These are phyloP conservation scores for Edolisoma coerulescens DNA, from an alignment of 2,113 vertebrate genomes.

Conservation along the genomic window DNA sequence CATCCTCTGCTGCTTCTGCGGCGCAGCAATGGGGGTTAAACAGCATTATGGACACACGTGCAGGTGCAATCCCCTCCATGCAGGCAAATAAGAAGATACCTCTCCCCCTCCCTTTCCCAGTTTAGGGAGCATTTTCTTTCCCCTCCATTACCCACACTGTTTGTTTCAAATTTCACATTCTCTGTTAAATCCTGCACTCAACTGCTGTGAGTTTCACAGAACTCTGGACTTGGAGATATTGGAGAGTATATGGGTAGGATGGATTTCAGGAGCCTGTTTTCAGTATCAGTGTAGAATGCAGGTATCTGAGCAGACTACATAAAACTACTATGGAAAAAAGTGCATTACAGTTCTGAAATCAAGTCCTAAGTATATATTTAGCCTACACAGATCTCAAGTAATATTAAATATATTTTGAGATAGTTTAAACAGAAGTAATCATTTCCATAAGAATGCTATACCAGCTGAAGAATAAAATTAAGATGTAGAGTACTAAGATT, in stretches of 20 bases:
- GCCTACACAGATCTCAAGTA: neutral
- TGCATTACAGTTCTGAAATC: neutral
- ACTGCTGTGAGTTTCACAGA: neutral
- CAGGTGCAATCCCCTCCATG: neutral
- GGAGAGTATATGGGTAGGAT: neutral
- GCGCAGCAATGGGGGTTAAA: fast-evolving
- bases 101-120: neutral
- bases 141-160: too few species aligned
- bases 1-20: neutral
- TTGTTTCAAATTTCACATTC: neutral
- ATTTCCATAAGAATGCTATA: neutral
- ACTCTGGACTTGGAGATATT: neutral
- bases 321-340: neutral
- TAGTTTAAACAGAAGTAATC: neutral
- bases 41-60: fast-evolving
- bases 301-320: neutral
- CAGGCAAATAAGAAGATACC: neutral
- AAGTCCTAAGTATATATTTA: neutral
- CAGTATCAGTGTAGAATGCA: neutral
- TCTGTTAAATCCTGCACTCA: neutral
- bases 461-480: neutral
- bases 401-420: neutral
- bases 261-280: neutral
- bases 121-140: neutral
- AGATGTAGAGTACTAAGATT: neutral